Percentiles rank a stretch among this genome's conserved stretches.
Conservation (phyloP, 1,140 invertebrate genomes). For the Lamellibrachia luymesi region DNA sequence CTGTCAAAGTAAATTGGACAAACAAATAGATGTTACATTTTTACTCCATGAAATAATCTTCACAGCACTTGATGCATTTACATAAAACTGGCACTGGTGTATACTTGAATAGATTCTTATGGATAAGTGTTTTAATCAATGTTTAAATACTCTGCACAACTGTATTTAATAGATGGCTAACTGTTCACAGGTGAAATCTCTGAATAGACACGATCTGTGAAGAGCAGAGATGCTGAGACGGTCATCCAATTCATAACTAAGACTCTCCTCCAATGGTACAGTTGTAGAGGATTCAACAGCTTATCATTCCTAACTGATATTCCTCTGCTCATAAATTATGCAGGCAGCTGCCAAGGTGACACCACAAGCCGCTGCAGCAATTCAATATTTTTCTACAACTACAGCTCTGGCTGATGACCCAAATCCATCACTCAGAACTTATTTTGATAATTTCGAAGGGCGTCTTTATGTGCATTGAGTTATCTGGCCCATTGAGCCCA, state of each 20-base stretch:
- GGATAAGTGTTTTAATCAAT: background rate
- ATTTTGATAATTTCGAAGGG: background rate
- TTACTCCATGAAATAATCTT: background rate
- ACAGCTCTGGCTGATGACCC: background rate
- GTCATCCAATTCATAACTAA: background rate
- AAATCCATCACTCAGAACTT: background rate
- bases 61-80: background rate
- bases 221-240: background rate
- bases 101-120: background rate
- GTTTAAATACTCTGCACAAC: background rate
- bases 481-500: background rate
- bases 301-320: background rate
- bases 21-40: background rate
- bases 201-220: background rate
- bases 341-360: background rate
- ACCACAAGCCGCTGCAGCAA: background rate
- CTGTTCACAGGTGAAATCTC: background rate
- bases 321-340: background rate
- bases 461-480: background rate
- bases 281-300: background rate
- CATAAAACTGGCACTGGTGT: background rate
- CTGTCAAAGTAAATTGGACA: background rate
- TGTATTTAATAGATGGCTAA: background rate
- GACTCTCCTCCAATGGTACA: background rate
- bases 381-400: slow-evolving; percentile 1